Conservation (phyloP, 2,113 vertebrate genomes). For the Tragelaphus scriptus region DNA sequence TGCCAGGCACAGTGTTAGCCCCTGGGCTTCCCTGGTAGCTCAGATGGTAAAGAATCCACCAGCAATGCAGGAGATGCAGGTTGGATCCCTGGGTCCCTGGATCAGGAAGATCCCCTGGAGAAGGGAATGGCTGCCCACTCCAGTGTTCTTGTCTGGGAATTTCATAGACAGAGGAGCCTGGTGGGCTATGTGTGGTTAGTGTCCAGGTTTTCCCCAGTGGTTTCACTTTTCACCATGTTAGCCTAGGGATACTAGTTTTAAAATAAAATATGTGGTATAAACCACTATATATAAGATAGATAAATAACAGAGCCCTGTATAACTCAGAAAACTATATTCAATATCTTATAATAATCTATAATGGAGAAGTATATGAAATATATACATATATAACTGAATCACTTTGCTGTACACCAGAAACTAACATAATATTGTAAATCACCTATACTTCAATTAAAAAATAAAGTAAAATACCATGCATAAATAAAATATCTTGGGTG, state of each 20-base stretch:
- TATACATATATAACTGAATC: neutral
- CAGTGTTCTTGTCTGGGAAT: neutral
- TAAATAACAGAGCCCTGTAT: neutral
- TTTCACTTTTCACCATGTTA: neutral
- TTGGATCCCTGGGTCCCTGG: neutral
- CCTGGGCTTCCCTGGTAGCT: neutral
- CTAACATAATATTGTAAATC: neutral
- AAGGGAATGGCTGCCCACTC: neutral
- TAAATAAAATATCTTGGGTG: constrained; percentile 15
- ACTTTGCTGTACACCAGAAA: neutral
- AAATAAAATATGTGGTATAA: constrained; percentile 5
- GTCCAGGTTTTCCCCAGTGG: neutral
- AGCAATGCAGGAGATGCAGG: neutral
- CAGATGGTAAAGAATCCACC: neutral
- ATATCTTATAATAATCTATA: neutral
- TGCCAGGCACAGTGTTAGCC: neutral
- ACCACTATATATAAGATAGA: neutral
- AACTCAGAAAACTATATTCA: neutral
- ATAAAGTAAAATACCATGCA: neutral
- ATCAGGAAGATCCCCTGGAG: neutral
- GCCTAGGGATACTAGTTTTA: neutral
- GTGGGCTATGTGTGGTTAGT: neutral
- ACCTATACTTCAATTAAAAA: neutral
- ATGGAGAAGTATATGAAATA: neutral
- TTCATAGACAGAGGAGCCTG: neutral